These are phyloP conservation scores for Diachrysia chrysitis DNA, from an alignment of 2,888 invertebrate species.

Conservation along the genomic window DNA sequence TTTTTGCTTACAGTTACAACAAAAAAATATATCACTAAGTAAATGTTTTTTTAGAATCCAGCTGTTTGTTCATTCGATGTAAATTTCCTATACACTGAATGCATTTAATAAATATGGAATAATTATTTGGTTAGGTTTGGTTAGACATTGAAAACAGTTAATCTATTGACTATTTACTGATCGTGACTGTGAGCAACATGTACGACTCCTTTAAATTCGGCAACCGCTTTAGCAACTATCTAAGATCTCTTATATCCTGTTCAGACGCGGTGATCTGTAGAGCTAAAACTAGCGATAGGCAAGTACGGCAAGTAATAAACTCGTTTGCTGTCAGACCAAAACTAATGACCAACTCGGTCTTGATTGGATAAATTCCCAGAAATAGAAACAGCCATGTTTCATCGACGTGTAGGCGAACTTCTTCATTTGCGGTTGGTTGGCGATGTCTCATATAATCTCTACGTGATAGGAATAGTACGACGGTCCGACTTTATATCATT, in stretches of 20 bases:
- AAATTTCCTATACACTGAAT: background rate
- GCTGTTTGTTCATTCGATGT: slow-evolving; percentile 63
- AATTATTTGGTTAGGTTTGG: background rate
- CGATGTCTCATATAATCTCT: slow-evolving; percentile 78
- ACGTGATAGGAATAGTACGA: slow-evolving; percentile 75
- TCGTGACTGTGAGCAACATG: background rate
- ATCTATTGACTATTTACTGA: background rate
- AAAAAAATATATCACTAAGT: background rate
- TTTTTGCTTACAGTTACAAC: background rate
- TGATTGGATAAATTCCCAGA: slow-evolving; percentile 67
- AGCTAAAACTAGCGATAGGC: slow-evolving; percentile 19
- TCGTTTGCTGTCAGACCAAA: slow-evolving; percentile 48
- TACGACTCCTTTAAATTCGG: background rate
- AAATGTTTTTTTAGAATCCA: background rate
- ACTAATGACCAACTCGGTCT: slow-evolving; percentile 65
- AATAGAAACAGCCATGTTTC: slow-evolving; percentile 64
- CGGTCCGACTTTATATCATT: slow-evolving; percentile 40
- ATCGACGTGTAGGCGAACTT: slow-evolving; percentile 58
- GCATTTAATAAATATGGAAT: background rate
- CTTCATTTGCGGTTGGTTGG: slow-evolving; percentile 75
- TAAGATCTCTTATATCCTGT: slow-evolving; percentile 34
- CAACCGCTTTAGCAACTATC: background rate
- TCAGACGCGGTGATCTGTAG: slow-evolving; percentile 19
- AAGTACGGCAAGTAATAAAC: slow-evolving; percentile 42
- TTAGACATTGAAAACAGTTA: background rate